A percentile compares a stretch with the other conserved stretches of the same genome.
Conservation (phyloP, 2,113 vertebrate genomes). For the Nycticebus coucang region DNA sequence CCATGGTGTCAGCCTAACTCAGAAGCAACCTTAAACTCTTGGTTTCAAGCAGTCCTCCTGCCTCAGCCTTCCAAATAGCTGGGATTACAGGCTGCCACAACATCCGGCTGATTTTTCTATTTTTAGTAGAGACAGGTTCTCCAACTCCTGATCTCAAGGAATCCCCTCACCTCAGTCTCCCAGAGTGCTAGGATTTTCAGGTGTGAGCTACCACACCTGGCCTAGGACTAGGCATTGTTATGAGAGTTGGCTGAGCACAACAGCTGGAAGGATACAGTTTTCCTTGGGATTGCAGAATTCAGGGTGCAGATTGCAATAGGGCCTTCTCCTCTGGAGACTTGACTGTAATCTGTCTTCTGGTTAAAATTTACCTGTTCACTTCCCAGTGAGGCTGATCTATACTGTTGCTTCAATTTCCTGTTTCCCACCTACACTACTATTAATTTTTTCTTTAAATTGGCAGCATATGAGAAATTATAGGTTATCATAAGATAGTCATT, state of each 20-base stretch:
- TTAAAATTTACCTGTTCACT: background rate
- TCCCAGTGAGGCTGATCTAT: background rate
- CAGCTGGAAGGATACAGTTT: background rate
- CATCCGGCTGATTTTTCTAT: too few relatives aligned
- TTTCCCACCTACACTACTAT: background rate
- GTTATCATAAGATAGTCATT: background rate
- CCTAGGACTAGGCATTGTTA: too few relatives aligned
- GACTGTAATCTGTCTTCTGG: background rate
- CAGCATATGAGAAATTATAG: background rate
- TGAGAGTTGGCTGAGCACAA: background rate
- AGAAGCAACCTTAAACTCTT: too few relatives aligned
- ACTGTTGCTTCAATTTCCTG: background rate
- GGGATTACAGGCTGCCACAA: too few relatives aligned
- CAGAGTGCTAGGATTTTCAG: too few relatives aligned
- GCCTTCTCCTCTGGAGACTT: background rate
- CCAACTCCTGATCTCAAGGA: too few relatives aligned
- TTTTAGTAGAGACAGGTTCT: too few relatives aligned
- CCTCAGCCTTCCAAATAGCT: too few relatives aligned
- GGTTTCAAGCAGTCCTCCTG: too few relatives aligned
- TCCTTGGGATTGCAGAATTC: background rate
- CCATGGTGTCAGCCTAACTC: too few relatives aligned
- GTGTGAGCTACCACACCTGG: too few relatives aligned
- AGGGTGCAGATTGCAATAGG: background rate
- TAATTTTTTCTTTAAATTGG: conserved; percentile 5
- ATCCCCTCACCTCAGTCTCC: too few relatives aligned